Base-by-base conservation (phyloP, 2,113 vertebrate genomes). In the Taxidea taxus region DNA sequence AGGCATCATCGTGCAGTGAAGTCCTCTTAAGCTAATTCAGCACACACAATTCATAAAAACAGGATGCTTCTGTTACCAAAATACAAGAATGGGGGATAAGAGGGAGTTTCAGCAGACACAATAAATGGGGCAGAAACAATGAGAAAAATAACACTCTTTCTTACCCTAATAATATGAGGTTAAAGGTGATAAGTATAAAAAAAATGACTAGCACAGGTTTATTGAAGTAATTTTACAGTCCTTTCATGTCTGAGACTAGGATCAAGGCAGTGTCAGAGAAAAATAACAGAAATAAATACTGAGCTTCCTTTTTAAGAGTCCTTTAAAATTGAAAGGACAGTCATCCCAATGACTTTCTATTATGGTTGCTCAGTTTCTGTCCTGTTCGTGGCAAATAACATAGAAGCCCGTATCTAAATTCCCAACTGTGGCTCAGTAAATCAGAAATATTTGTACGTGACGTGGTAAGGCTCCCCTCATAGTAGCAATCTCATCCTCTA, bases 121-220 rank as follows among this genome's bases (percentile, higher is more conserved):
- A 84, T 96, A 75, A 97, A 95, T 90, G 84, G 70, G 74, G 95
- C 95, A 95, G 60, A 95, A 96, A 97, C 93, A 95, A 97, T 84
- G 42, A 74, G 56, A 62, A 94, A 85, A 93, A 96, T 54, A 93
- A 95, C 83, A 96, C 78, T 87, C 92, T 95, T 97, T 95, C 74
- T 82, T 66, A 87, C 27, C 44, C 92, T 87, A 95, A 81, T 96
- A 97, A 97, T 72, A 86, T 42, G 56, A 39, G 87, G 84, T 90
- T 96, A 97, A 97, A 94, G 93, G 93, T 95, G 83, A 16, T 51
- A 97, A 75, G 68, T 83, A 89, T 60, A 37, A 20, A 11, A 58
- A 95, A 97, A 96, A 94, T 84, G 54, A 90, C 86, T 96, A 97
- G 39, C 77, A 93, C 29, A 72, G 56, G 83, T 97, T 97, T 95